Base-by-base conservation (phyloP, 2,888 invertebrate species). In the Adineta ricciae region DNA sequence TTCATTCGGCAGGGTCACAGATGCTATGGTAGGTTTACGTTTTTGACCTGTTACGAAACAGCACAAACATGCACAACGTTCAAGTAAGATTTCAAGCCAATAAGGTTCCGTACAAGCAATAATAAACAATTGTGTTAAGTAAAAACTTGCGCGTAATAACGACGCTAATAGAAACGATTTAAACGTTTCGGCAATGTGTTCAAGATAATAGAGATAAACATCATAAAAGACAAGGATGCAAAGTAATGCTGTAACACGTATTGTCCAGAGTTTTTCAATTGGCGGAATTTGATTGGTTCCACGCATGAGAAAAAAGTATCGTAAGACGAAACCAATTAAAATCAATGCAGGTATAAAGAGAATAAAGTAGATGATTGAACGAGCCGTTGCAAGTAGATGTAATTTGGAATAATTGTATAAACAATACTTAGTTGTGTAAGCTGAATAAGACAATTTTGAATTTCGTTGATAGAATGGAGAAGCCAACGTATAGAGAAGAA, bases 171-270 rank as follows among this genome's bases (percentile, higher is more conserved):
- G 4, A 78, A 78, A 78, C 9, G 41, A 41, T 78, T 38, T 38
- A 41, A 41, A 78, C 41, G 78, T 78, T 78, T 38, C 41, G 41
- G 24, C 41, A 24, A 78, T 41, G 41, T 78, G 38, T 41, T 41
- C 78, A n/a, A 78, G 41, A 78, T 78, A 78, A 78, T 78, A 78
- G 38, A 78, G n/a, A 78, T 78, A 78, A 9, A 78, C 24, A 78
- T 78, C 78, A 78, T 41, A 78, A 78, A 78, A 41, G 14, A 41
- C 41, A 21, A 78, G 21, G 38, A 41, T 78, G n/a, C 38, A 78
- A 38, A 78, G 24, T 38, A 78, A 41, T 38, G 78, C 24, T 78
- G 78, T 78, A 14, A 41, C 78, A 41, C 78, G 38, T 41, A 78
- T 78, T 21, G 78, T 78, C 78, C 78, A 78, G 11, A 78, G 14